Base-by-base conservation (phyloP, 2,113 vertebrate genomes). In the Corythornis vintsioides region DNA sequence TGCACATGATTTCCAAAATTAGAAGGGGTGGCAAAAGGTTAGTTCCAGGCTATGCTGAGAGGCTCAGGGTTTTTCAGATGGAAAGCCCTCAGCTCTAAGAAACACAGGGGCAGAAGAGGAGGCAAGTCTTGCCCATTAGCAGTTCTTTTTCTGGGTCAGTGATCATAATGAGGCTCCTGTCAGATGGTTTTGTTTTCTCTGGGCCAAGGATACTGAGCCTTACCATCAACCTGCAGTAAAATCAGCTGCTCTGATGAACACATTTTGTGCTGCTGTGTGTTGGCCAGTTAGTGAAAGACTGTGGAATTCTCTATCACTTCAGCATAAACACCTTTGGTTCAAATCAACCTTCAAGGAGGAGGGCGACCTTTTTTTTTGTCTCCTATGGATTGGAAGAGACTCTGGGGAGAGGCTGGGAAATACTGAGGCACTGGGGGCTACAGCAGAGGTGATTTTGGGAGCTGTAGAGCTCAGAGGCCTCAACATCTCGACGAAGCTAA, bases 1-100 rank as follows among this genome's bases (percentile, higher is more conserved):
- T 86, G 83, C 83, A 84, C 92, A 89, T 92, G 92, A 89, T 92
- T 95, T 92, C 90, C 92, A 93, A 90, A 93, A 93, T 95, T 93
- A 95, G 96, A 94, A 94, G 29, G 66, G 66, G 83, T 28, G 31
- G 73, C 77, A 78, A 92, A 90, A 92, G 90, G 88, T 94, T 91
- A 86, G 61, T 91, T 93, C 53, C 73, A 95, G 93, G 69, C 90
- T 81, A 65, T 67, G 76, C 81, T 72, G 53, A 57, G 76, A 93
- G 66, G 57, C 86, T 65, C 47, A 13, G 18, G 31, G 50, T 65
- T 86, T 79, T 56, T 86, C 82, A 60, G 35, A 31, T 1, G 5
- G 52, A 57, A 61, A 66, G 52, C 45, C 47, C 35, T 65, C 29
- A 28, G 45, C 57, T 56, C 47, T 83, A 9, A 9, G n/a, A 83